Percentiles rank a stretch among this genome's conserved stretches.
phyloP scores from a whole-genome alignment of 2,113 vertebrate genomes.

The Indicator indicator region DNA sequence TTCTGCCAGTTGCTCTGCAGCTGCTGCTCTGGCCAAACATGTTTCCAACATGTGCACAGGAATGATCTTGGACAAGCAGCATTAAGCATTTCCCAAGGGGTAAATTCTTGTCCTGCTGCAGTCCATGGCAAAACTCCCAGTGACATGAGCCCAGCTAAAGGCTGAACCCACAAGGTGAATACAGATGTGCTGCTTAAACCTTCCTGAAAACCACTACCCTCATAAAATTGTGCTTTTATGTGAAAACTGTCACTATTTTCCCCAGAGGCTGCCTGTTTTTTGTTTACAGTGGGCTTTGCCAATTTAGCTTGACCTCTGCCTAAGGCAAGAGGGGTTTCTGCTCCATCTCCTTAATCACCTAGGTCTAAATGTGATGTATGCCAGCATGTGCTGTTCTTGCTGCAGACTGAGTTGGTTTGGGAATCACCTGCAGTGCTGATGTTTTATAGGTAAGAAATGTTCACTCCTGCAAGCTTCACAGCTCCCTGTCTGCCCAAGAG shows the following conservation, averaged over 20 bases:
- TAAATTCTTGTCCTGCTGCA: neutral
- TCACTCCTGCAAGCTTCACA: neutral
- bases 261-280: neutral
- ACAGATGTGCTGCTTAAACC: conserved; percentile 16
- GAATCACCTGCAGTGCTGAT: neutral
- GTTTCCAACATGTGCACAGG: neutral
- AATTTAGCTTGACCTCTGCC: neutral
- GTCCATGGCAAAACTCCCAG: conserved; percentile 21
- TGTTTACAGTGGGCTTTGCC: neutral
- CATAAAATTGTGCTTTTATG: neutral
- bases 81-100: neutral
- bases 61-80: neutral
- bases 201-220: neutral
- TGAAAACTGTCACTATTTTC: neutral
- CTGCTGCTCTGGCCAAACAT: neutral
- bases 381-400: neutral
- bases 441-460: accelerated
- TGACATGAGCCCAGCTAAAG: neutral
- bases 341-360: neutral
- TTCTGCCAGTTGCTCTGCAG: conserved; percentile 17
- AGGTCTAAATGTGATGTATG: neutral
- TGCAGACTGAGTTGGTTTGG: neutral
- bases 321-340: neutral
- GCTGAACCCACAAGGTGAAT: neutral
- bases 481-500: neutral